Percentiles rank a stretch among this genome's conserved stretches.
Conservation (phyloP, 2,888 invertebrate species). For the Rhyacophila evoluta region DNA sequence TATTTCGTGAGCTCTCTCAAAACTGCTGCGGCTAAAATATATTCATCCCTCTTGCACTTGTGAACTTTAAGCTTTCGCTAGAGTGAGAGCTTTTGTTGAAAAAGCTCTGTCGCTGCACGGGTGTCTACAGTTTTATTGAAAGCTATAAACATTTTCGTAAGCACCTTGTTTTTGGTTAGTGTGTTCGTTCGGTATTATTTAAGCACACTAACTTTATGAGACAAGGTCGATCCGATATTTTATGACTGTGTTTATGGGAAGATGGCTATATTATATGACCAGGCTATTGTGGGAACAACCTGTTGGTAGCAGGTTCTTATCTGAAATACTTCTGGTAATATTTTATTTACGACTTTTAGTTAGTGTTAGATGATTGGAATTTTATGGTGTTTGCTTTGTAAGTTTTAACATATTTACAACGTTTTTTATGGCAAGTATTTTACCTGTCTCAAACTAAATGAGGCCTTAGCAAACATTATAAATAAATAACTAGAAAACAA, state of each 20-base stretch:
- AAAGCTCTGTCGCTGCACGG: neutral
- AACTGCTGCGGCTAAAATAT: slow-evolving; percentile 30
- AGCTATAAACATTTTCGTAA: slow-evolving; percentile 54
- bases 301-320: slow-evolving; percentile 27
- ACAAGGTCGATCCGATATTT: slow-evolving; percentile 64
- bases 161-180: slow-evolving; percentile 50
- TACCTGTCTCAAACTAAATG: too few species aligned
- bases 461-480: too few species aligned
- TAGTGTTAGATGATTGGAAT: neutral
- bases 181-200: slow-evolving; percentile 44
- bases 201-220: slow-evolving; percentile 63
- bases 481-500: too few species aligned
- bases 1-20: slow-evolving; percentile 58
- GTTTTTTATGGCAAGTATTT: neutral
- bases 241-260: slow-evolving; percentile 39
- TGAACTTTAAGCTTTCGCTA: neutral
- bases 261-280: slow-evolving; percentile 26
- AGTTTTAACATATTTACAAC: neutral
- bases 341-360: neutral
- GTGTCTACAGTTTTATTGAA: slow-evolving; percentile 54
- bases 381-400: neutral
- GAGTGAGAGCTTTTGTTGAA: slow-evolving; percentile 38
- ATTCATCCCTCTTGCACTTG: slow-evolving; percentile 39
- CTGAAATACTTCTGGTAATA: neutral
- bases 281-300: slow-evolving; percentile 27